Evolutionary conservation across 2,797 vertebrate species (phyloP), one percentile per base, ranked within the genome.

Genomic region (Paratrypauchen microcephalus): DNA sequence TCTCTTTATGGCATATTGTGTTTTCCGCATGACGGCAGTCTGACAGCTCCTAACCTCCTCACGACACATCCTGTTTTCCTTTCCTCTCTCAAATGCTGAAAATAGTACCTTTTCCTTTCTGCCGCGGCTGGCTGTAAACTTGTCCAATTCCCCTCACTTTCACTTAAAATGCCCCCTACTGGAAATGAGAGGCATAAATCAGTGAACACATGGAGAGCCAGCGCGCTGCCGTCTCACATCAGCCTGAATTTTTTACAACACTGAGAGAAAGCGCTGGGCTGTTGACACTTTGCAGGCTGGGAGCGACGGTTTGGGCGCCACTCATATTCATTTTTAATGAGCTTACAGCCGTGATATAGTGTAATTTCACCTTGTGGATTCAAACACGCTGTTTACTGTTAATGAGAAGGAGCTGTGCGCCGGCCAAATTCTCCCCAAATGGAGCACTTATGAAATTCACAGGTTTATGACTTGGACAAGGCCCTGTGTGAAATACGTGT

Each of bases 331-430:
- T 91, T 90, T 89, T 89, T 91, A 87, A 90, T 92, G 90, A 91
- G 86, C 89, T 86, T 73, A 87, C 86, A 88, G 82, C 92, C 91
- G 88, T 92, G 93, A 95, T 94, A 88, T 93, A 91, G 85, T 87
- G 80, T 88, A 93, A 94, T 94, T 90, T 92, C 93, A 90, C 91
- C 89, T 89, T 81, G 79, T 93, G 91, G 84, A 87, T 86, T 82
- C 72, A 71, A 80, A 74, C 72, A 86, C 74, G 80, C 89, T 85
- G 83, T 90, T 91, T 90, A 87, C 86, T 94, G 94, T 92, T 96
- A 95, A 96, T 86, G 81, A 89, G 85, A 90, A 90, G 87, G 77
- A 82, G 79, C 82, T 83, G 73, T 72, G 77, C 72, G 58, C 72
- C 23, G 55, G 84, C 82, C 78, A 84, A 86, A 83, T 82, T 86